These are phyloP conservation scores for Oreonectes daqikongensis DNA, from an alignment of 2,797 vertebrate genomes.

Conservation along the genomic window DNA sequence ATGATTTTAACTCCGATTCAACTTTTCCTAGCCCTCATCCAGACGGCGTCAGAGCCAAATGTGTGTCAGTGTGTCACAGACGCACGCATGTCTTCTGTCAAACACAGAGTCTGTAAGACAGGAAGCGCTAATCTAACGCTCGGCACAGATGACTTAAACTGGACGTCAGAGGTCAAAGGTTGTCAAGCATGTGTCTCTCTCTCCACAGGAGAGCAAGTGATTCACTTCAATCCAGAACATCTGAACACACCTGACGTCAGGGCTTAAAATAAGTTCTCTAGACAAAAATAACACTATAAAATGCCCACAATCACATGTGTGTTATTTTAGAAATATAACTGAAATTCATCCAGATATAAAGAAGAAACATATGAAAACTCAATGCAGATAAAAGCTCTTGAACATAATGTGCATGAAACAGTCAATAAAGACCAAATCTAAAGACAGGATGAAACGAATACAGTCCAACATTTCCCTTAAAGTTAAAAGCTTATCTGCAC, in stretches of 20 bases:
- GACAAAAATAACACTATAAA: too few relatives aligned
- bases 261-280: too few relatives aligned
- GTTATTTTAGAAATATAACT: too few relatives aligned
- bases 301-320: too few relatives aligned
- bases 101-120: not conserved
- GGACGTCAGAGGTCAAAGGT: slow-evolving; percentile 15
- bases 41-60: not conserved
- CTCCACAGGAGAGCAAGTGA: not conserved
- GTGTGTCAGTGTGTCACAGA: slow-evolving; percentile 21
- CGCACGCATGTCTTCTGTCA: not conserved
- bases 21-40: not conserved
- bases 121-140: not conserved
- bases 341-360: too few relatives aligned
- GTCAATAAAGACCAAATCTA: too few relatives aligned
- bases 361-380: too few relatives aligned
- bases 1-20: not conserved
- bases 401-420: too few relatives aligned
- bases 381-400: too few relatives aligned
- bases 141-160: slow-evolving; percentile 26
- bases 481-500: too few relatives aligned
- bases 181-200: not conserved
- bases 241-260: not conserved
- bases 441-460: too few relatives aligned
- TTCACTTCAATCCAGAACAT: not conserved
- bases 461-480: too few relatives aligned